Evolutionary conservation across 2,888 invertebrate genomes (phyloP), one percentile per base, ranked within the genome.

Genomic region (Acleris literana): DNA sequence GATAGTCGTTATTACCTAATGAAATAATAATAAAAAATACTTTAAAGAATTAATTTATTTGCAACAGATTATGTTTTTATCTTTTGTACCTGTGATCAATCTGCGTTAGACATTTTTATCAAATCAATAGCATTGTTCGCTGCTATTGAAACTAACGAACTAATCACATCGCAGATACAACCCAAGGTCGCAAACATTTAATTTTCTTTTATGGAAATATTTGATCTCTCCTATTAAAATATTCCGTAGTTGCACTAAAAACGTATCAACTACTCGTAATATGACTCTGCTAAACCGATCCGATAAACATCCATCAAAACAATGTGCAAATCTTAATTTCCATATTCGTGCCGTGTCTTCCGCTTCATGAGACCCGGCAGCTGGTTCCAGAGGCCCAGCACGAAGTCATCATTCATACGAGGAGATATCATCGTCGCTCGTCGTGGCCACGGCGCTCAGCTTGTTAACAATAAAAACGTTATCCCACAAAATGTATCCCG

Each of bases 401-500:
- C 92, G 92, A 92, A 92, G 90, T 90, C 91, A 92, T 92, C 92
- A 91, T 92, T 92, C 92, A 92, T 92, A 91, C 86, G 84, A 84
- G 82, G 75, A 87, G 92, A 92, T 92, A 92, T 90, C 91, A 92
- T 92, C 92, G 88, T 87, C 81, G 86, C 87, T 85, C 85, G 82
- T 83, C 86, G 86, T 87, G 86, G 86, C 86, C 85, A 84, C 83
- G 87, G 86, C 83, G 84, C 77, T 77, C 80, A 79, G 85, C 92
- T 90, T 91, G 92, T 92, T 92, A 92, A 92, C 92, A 92, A 92
- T 92, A 92, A 92, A 92, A 92, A 91, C 87, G 83, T 88, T 90
- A 91, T 89, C 88, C 87, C 81, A 89, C 86, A 86, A 87, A 91
- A 88, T 88, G 86, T 86, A 86, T 86, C 88, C 84, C 84, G 79